A percentile compares a stretch with the other conserved stretches of the same genome.
Conservation (phyloP, 2,888 invertebrate genomes). For the Heliconius charithonia region DNA sequence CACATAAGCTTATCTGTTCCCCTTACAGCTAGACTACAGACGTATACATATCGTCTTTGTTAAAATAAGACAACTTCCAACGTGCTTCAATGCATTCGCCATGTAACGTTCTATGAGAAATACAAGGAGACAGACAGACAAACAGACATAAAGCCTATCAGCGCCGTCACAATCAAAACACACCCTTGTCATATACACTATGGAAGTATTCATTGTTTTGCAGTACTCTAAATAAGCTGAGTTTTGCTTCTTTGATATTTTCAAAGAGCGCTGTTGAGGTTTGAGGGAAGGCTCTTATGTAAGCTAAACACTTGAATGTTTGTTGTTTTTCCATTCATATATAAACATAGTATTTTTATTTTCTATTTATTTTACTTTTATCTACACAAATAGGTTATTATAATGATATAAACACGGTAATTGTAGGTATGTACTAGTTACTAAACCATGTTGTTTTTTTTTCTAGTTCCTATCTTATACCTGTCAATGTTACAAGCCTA, state of each 20-base stretch:
- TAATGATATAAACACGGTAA: not conserved
- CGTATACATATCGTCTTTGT: conserved; percentile 40
- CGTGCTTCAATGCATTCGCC: conserved; percentile 26
- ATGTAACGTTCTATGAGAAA: conserved; percentile 32
- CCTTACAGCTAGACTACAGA: conserved; percentile 35
- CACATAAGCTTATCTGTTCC: conserved; percentile 33
- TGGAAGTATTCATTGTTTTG: conserved; percentile 10
- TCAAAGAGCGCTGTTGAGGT: conserved; percentile 16
- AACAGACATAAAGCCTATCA: conserved; percentile 35
- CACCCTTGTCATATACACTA: conserved; percentile 28
- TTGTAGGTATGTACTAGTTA: not conserved
- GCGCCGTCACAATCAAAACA: conserved; percentile 26
- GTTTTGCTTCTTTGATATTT: conserved; percentile 19
- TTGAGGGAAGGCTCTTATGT: conserved; percentile 1
- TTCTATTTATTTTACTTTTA: not conserved
- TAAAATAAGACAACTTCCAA: conserved; percentile 33
- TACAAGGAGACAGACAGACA: conserved; percentile 17
- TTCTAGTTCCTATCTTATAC: not conserved
- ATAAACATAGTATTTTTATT: not conserved
- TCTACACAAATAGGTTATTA: not conserved
- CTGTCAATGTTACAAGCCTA: conserved; percentile 13
- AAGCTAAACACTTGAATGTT: conserved; percentile 3
- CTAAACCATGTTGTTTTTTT: not conserved
- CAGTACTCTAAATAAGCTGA: conserved; percentile 19
- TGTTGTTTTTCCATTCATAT: conserved; percentile 26